phyloP scores from a whole-genome alignment of 2,113 vertebrate species.

The Sclerurus mexicanus region DNA sequence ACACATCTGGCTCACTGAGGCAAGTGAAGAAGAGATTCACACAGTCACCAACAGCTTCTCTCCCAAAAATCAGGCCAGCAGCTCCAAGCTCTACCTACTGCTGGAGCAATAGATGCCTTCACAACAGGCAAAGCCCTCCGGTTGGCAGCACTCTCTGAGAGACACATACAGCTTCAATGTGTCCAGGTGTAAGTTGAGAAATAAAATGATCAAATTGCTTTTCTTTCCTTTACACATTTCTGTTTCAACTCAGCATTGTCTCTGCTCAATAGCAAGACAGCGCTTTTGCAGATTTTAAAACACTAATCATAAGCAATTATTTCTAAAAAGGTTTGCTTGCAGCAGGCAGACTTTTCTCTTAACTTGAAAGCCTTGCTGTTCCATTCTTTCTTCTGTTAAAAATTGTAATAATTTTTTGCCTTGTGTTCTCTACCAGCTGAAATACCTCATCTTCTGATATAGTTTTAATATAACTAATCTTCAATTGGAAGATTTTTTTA shows the following conservation, averaged over 20 bases:
- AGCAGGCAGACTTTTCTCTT: slow-evolving; percentile 27
- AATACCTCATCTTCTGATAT: slow-evolving; percentile 26
- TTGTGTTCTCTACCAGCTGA: slow-evolving; percentile 35
- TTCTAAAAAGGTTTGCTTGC: slow-evolving; percentile 34
- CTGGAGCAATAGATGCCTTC: not conserved
- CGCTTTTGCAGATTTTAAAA: slow-evolving; percentile 40
- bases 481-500: not conserved
- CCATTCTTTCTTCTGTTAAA: slow-evolving; percentile 26
- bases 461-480: slow-evolving; percentile 35
- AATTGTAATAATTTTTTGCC: slow-evolving; percentile 33
- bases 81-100: not conserved
- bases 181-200: slow-evolving; percentile 34
- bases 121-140: not conserved
- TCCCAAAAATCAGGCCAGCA: not conserved
- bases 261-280: slow-evolving; percentile 33
- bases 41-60: not conserved
- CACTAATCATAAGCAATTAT: slow-evolving; percentile 38
- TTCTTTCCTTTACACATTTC: slow-evolving; percentile 34
- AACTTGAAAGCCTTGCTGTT: slow-evolving; percentile 40
- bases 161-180: not conserved
- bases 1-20: not conserved
- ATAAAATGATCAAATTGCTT: not conserved
- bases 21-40: not conserved
- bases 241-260: slow-evolving; percentile 47
- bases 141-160: not conserved